Percentiles rank a stretch among this genome's conserved stretches.
phyloP scores from a whole-genome alignment of 2,888 invertebrate species.

The Rhodophaea formosa region DNA sequence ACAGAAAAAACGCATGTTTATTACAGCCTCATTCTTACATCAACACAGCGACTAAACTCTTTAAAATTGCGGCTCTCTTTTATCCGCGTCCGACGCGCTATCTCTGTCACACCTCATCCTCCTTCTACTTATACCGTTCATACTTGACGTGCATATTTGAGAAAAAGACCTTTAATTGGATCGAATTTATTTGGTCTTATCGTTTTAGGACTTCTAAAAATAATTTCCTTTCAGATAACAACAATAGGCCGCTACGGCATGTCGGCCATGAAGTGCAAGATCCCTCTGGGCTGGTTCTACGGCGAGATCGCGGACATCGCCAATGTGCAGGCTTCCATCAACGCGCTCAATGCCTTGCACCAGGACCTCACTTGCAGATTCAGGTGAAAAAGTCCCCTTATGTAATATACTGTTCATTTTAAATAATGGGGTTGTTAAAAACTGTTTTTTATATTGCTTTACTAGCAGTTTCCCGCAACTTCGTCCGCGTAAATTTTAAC shows the following conservation, averaged over 20 bases:
- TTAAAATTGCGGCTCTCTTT: slow-evolving; percentile 37
- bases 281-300: slow-evolving; percentile 96
- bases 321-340: slow-evolving; percentile 77
- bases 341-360: slow-evolving; percentile 66
- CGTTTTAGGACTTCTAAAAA: background rate
- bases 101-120: slow-evolving; percentile 37
- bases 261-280: slow-evolving; percentile 93
- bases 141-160: slow-evolving; percentile 40
- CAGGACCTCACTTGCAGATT: slow-evolving; percentile 72
- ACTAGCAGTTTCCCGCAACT: too few relatives aligned
- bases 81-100: slow-evolving; percentile 3
- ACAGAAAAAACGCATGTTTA: slow-evolving; percentile 33
- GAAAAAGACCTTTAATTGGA: too few relatives aligned
- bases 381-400: slow-evolving; percentile 42
- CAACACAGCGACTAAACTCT: slow-evolving; percentile 51
- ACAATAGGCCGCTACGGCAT: slow-evolving; percentile 95
- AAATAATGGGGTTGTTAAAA: too few relatives aligned
- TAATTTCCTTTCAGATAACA: slow-evolving; percentile 84
- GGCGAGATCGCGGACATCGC: slow-evolving; percentile 92
- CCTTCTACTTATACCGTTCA: slow-evolving; percentile 53
- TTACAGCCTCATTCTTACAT: slow-evolving; percentile 32
- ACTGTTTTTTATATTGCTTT: too few relatives aligned
- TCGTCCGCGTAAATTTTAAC: too few relatives aligned
- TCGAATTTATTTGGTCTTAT: too few relatives aligned
- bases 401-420: too few relatives aligned